Conservation (phyloP, 2,888 invertebrate species). For the Clanis bilineata region DNA sequence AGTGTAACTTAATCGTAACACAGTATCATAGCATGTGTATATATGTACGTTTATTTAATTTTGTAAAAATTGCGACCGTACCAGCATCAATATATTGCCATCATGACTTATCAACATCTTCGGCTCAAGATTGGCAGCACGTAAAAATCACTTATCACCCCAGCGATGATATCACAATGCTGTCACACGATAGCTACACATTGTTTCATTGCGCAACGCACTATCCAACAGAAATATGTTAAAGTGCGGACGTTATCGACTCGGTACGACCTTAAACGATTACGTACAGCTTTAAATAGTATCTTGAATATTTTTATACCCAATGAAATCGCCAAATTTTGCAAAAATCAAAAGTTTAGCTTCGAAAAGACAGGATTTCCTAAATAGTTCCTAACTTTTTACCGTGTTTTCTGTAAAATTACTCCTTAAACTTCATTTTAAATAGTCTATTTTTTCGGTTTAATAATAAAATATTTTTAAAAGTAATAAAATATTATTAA, state of each 20-base stretch:
- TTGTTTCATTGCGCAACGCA: conserved; percentile 1
- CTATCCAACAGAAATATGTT: neutral
- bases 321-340: neutral
- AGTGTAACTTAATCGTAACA: no score
- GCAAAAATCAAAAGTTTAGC: neutral
- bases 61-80: no score
- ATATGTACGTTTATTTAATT: no score
- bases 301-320: neutral
- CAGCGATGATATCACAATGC: conserved; percentile 6
- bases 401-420: neutral
- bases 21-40: neutral
- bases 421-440: neutral
- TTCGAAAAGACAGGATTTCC: neutral
- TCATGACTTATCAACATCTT: neutral
- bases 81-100: neutral
- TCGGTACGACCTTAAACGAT: neutral
- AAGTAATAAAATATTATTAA: no score
- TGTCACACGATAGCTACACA: conserved; percentile 6
- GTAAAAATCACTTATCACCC: conserved; percentile 14
- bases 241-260: neutral
- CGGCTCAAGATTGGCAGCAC: neutral
- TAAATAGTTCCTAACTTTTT: neutral
- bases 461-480: no score
- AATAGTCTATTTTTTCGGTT: neutral
- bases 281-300: neutral